Evolutionary conservation across 2,113 vertebrate genomes (phyloP), one percentile per base, ranked within the genome.

Genomic region (Eulemur macaco): DNA sequence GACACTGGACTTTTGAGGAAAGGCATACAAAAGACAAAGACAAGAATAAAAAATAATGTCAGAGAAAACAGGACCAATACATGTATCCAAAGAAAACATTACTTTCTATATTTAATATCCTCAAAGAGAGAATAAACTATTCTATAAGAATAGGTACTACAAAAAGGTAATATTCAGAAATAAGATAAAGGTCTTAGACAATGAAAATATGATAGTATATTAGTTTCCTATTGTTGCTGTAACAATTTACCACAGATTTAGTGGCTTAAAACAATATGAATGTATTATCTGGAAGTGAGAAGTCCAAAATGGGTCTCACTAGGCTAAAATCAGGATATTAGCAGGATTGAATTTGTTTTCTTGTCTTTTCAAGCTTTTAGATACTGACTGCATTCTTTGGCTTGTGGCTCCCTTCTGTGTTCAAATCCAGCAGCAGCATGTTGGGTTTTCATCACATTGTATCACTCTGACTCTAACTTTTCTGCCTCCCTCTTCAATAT

Each of bases 111-210:
- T 66, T 74, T 60, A 89, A 66, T 86, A 71, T 78, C 47, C 25
- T 89, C 39, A 93, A 78, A 87, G 37, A 73, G 9, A 91, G 87
- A 87, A 74, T 63, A 78, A 81, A 88, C 52, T 89, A 77, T 85
- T 89, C 52, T 7, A 84, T 37, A 77, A 81, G 42, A 58, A 77
- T 58, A 89, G 39, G 56, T 81, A 12, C 5, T 56, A 58, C 71
- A 76, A 81, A 89, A 69, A 58, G 9, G 7, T 58, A 50, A 58
- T 91, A 74, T 87, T 60, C 58, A 94, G n/a, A 5, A 77, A 94
- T 81, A 77, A 64, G 52, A 71, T 8, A 86, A 66, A 76, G 17
- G 2, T 80, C 18, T 73, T 93, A 74, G 52, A 82, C 83, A 77
- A 56, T 95, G 12, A 82, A 89, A 96, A 64, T 64, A 81, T 71